phyloP scores from a whole-genome alignment of 1,140 invertebrate genomes.

The Homalodisca vitripennis region DNA sequence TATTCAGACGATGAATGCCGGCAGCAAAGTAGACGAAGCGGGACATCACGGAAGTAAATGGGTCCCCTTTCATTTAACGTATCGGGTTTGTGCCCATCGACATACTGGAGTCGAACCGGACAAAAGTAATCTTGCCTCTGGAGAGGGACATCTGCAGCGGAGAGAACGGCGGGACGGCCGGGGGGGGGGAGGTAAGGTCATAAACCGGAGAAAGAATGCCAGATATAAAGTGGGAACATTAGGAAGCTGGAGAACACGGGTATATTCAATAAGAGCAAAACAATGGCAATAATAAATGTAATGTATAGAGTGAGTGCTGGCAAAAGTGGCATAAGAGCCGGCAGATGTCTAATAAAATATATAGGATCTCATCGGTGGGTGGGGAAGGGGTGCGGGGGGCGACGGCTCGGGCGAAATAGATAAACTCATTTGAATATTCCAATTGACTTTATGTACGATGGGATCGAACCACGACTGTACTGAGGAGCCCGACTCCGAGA shows the following conservation, averaged over 20 bases:
- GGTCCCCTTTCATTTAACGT: too few species aligned
- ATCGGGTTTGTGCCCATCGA: too few species aligned
- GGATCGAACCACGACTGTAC: conserved; percentile 1
- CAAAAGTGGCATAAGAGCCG: not conserved
- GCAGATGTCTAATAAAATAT: conserved; percentile 33
- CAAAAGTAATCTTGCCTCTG: too few species aligned
- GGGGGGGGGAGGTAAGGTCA: not conserved
- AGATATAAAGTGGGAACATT: not conserved
- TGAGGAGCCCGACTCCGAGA: not conserved
- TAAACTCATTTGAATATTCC: conserved; percentile 39
- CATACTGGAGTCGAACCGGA: too few species aligned
- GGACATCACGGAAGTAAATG: too few species aligned
- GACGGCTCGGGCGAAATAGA: conserved; percentile 48
- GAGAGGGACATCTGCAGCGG: not conserved
- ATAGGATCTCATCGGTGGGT: conserved; percentile 31
- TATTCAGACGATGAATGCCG: too few species aligned
- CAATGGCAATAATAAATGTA: conserved; percentile 11
- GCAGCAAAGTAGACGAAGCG: too few species aligned
- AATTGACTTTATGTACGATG: conserved; percentile 32
- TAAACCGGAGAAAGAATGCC: not conserved
- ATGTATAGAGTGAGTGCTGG: not conserved
- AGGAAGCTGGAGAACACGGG: not conserved
- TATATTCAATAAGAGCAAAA: conserved; percentile 13
- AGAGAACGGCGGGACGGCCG: not conserved
- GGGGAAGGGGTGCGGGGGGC: conserved; percentile 36